Evolutionary conservation across 1,140 invertebrate species (phyloP).

Genomic region (Aphelenchoides besseyi): DNA sequence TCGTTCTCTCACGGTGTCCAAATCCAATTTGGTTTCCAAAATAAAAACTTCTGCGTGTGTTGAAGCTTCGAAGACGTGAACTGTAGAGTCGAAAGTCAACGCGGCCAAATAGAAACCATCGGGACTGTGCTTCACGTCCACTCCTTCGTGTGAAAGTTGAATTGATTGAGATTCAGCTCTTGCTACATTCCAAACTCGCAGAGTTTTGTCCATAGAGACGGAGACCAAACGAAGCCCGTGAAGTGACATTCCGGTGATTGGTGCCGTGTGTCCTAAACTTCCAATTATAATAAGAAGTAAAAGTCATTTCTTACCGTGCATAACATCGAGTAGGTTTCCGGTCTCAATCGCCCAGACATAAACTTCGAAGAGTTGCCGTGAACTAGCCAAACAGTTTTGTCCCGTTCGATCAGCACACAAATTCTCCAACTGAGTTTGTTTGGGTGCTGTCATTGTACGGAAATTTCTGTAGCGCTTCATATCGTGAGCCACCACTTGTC

Average conservation of each 20-base stretch:
- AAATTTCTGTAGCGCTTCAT: slow-evolving; percentile 51
- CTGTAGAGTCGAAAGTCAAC: slow-evolving; percentile 45
- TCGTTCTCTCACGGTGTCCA: slow-evolving; percentile 35
- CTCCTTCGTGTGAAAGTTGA: slow-evolving; percentile 41
- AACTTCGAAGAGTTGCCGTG: slow-evolving; percentile 39
- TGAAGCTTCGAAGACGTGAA: slow-evolving; percentile 35
- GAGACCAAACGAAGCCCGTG: slow-evolving; percentile 33
- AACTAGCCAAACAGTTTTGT: slow-evolving; percentile 45
- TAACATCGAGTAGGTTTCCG: slow-evolving; percentile 33
- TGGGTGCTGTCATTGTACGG: slow-evolving; percentile 44
- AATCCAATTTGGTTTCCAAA: slow-evolving; percentile 46
- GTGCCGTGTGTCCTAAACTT: slow-evolving; percentile 32
- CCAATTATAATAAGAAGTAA: background rate
- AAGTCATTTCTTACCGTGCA: slow-evolving; percentile 5
- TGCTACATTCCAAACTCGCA: slow-evolving; percentile 45
- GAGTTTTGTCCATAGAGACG: slow-evolving; percentile 43
- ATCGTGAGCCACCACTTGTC: slow-evolving; percentile 47
- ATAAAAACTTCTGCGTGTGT: slow-evolving; percentile 36
- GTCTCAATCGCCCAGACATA: slow-evolving; percentile 46
- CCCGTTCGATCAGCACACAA: slow-evolving; percentile 39
- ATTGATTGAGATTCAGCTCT: slow-evolving; percentile 35
- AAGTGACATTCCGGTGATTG: slow-evolving; percentile 28
- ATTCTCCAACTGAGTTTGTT: slow-evolving; percentile 45
- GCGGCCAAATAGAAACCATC: slow-evolving; percentile 40
- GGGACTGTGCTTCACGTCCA: slow-evolving; percentile 51